Base-by-base conservation (phyloP, 1,140 invertebrate genomes). In the Penaeus chinensis region DNA sequence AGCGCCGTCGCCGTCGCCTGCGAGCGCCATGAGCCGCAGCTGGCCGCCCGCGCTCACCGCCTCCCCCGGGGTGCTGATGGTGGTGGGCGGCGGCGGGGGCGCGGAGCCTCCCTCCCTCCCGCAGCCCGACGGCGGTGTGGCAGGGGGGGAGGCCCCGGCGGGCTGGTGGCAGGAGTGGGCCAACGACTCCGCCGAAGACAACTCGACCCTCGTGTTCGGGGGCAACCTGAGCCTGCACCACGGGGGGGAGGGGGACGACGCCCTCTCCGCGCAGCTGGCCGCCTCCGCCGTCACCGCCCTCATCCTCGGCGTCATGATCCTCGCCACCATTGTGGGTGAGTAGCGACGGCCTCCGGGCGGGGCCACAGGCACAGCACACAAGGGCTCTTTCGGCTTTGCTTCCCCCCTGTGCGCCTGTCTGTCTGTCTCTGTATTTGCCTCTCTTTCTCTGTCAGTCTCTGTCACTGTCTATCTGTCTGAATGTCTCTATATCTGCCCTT, bases 301-400 rank as follows among this genome's bases (percentile, higher is more conserved):
- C 42, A 42, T 87, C n/a, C 79, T 87, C 22, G 85, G 85, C 0
- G 79, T 87, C 13, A 87, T 87, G 79, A 87, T 87, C 85, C 85
- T 87, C 20, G 79, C 85, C 10, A 87, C 85, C 47, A 87, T 87
- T n/a, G 69, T 87, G 20, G 85, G 85, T 87, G 66, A 87, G 85
- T 87, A 87, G 47, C 42, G 1, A 4, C 18, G 16, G 11, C 11
- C 54, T 16, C 54, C 7, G 7, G 47, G 47, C 7, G 47, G 47
- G 5, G 11, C 47, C 47, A 13, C 47, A 13, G 47, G 11, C 10
- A 8, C 10, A 5, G 2, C 54, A 13, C 37, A 42, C 37, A 8
- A 8, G 7, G 2, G 4, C 37, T 42, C 37, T 32, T 32, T 42
- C 37, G 37, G 37, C 37, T 5, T 42, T 42, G 37, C 37, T 8